These are phyloP conservation scores for Linnaemya tessellans DNA, from an alignment of 2,888 invertebrate species.

Conservation along the genomic window DNA sequence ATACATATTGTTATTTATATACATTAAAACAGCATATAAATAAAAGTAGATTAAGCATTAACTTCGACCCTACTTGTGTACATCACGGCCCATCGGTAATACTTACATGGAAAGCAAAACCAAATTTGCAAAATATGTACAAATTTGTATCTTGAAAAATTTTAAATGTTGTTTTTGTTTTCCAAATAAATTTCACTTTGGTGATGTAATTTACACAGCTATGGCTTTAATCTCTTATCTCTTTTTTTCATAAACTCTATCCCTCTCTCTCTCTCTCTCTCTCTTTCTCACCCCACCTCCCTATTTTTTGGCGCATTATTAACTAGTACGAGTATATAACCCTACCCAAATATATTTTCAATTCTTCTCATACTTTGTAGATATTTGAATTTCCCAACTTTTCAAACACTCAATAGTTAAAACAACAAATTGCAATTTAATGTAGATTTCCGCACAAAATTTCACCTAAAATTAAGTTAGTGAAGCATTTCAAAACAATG, in stretches of 20 bases:
- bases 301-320: background rate
- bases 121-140: too few species aligned
- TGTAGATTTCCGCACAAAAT: constrained; percentile 66
- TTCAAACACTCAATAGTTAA: constrained; percentile 33
- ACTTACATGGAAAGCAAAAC: too few species aligned
- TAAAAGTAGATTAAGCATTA: constrained; percentile 16
- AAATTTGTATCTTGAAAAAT: too few species aligned
- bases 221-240: background rate
- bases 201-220: too few species aligned
- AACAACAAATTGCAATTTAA: constrained; percentile 48
- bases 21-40: constrained; percentile 38
- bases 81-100: too few species aligned
- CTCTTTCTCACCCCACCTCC: constrained; percentile 34
- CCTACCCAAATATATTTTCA: background rate
- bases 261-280: constrained; percentile 52
- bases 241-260: constrained; percentile 13
- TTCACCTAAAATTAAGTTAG: constrained; percentile 60
- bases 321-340: constrained; percentile 4
- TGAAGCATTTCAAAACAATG: constrained; percentile 31
- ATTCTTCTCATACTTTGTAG: constrained; percentile 68
- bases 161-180: too few species aligned
- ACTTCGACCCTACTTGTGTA: background rate
- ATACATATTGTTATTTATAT: constrained; percentile 25
- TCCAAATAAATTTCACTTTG: too few species aligned
- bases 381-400: constrained; percentile 60